phyloP scores from a whole-genome alignment of 2,888 invertebrate genomes.

The Cynaeus angustus region DNA sequence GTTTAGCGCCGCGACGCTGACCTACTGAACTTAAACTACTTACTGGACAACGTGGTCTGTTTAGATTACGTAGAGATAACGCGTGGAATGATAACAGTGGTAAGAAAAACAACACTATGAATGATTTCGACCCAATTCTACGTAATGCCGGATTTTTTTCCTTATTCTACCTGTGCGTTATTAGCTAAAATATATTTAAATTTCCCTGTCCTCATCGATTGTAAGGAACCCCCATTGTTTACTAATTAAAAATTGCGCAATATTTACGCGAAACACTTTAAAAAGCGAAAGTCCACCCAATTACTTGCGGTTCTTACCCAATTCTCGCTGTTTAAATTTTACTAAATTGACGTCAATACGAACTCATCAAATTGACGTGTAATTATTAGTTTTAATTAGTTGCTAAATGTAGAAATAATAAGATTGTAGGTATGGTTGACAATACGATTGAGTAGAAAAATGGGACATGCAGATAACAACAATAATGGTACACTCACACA shows the following conservation, averaged over 20 bases:
- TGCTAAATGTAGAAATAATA: conserved; percentile 3
- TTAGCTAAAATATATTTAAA: conserved; percentile 14
- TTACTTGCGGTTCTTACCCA: conserved; percentile 35
- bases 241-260: conserved; percentile 48
- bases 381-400: conserved; percentile 34
- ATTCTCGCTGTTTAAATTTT: conserved; percentile 40
- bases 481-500: conserved; percentile 34
- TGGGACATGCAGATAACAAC: conserved; percentile 35
- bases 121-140: conserved; percentile 27
- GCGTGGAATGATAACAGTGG: conserved; percentile 21
- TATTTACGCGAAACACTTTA: conserved; percentile 40
- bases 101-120: background rate
- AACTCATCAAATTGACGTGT: conserved; percentile 17
- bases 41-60: conserved; percentile 44
- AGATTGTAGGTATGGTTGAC: conserved; percentile 12
- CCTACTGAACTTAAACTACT: conserved; percentile 62
- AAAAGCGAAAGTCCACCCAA: conserved; percentile 48
- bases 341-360: conserved; percentile 13
- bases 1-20: conserved; percentile 58
- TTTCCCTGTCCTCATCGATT: conserved; percentile 17
- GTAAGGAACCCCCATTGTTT: conserved; percentile 47
- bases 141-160: background rate
- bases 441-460: conserved; percentile 15
- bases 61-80: conserved; percentile 43
- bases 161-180: conserved; percentile 2